Percentiles rank a stretch among this genome's conserved stretches.
phyloP scores from a whole-genome alignment of 2,797 vertebrate species.

The Mormyrops boulengeri region DNA sequence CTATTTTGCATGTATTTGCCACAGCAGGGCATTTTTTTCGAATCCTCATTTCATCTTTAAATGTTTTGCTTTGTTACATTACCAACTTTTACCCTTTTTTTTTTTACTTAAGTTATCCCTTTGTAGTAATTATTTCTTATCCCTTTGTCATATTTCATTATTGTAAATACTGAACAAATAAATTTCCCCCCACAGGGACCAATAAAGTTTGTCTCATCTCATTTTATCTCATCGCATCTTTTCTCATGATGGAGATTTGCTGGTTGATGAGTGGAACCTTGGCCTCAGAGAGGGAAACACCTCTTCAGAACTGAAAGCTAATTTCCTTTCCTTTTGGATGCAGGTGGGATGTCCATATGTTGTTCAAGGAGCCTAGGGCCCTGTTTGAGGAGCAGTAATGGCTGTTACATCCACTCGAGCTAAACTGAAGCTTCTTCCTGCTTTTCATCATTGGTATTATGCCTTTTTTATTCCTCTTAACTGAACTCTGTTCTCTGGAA shows the following conservation, averaged over 20 bases:
- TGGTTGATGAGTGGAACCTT: not conserved
- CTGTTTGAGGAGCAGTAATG: not conserved
- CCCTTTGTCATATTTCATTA: not conserved
- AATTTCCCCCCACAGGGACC: not conserved
- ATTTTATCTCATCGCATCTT: not conserved
- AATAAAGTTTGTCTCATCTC: not conserved
- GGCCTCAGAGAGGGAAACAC: not conserved
- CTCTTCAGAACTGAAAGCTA: not conserved
- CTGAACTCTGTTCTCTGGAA: not conserved
- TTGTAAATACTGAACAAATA: not conserved
- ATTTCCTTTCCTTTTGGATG: not conserved
- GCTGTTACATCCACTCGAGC: not conserved
- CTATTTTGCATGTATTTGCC: not conserved
- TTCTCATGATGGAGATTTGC: not conserved
- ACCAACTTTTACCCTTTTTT: not conserved
- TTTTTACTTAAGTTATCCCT: not conserved
- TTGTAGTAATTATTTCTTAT: not conserved
- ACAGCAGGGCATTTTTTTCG: not conserved
- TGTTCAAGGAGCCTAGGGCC: not conserved
- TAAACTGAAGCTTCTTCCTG: not conserved
- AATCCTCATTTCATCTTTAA: no score
- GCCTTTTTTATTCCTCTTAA: not conserved
- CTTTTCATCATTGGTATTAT: not conserved
- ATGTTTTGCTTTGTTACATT: no score
- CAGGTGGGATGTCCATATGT: not conserved